Conservation (phyloP, 2,113 vertebrate genomes). For the Trichechus manatus region DNA sequence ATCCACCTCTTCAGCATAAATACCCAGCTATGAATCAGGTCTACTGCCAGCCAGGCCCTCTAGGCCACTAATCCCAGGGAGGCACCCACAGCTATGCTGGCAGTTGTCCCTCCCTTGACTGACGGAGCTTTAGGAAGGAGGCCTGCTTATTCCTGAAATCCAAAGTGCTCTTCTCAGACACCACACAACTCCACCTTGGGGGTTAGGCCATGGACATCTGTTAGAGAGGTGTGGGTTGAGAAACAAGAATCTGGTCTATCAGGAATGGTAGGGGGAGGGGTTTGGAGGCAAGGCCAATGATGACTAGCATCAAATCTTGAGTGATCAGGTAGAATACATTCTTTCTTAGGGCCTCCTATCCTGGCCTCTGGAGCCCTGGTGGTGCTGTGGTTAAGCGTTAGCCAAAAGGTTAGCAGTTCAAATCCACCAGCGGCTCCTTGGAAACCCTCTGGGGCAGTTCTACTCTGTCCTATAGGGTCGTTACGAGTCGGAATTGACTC, state of each 20-base stretch:
- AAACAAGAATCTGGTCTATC: constrained; percentile 43
- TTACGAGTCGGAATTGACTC: no score
- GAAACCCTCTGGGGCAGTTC: no score
- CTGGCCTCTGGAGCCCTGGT: neutral
- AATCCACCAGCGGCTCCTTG: no score
- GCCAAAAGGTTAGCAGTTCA: no score
- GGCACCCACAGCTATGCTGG: neutral
- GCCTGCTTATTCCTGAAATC: constrained; percentile 32
- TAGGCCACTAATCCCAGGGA: constrained; percentile 41
- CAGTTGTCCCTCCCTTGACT: neutral
- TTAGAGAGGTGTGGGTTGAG: neutral
- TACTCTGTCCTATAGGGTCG: no score
- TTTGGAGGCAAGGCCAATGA: neutral
- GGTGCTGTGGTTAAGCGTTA: no score
- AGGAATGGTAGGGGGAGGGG: neutral
- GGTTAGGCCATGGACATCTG: neutral
- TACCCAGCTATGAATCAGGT: constrained; percentile 10
- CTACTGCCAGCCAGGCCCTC: constrained; percentile 9
- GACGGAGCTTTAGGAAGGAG: constrained; percentile 35
- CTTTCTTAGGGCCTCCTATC: neutral
- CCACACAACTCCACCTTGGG: neutral
- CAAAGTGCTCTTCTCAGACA: neutral
- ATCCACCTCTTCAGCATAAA: constrained; percentile 49
- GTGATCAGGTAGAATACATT: neutral
- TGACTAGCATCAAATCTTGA: neutral